Evolutionary conservation across 2,113 vertebrate species (phyloP).

Genomic region (Aythya baeri): DNA sequence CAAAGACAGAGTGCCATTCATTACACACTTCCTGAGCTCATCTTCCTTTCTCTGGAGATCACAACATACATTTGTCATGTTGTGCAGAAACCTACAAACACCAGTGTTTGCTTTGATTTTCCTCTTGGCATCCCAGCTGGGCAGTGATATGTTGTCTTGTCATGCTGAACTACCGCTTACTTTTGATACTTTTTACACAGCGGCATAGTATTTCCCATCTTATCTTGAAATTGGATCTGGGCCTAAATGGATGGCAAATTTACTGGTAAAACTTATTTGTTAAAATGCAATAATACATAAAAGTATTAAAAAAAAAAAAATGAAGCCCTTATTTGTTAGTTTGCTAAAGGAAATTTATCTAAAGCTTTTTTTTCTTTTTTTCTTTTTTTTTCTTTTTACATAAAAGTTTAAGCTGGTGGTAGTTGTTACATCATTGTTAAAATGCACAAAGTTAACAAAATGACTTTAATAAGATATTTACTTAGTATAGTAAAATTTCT

Average conservation of each 20-base stretch:
- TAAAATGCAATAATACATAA: neutral
- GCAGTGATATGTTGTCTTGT: slow-evolving; percentile 17
- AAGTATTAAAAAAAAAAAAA: neutral
- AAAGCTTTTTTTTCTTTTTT: fast-evolving
- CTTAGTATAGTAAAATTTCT: neutral
- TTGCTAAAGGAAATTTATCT: neutral
- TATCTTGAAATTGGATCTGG: neutral
- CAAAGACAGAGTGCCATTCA: neutral
- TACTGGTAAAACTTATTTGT: neutral
- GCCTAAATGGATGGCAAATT: neutral
- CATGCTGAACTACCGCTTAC: neutral
- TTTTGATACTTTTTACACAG: neutral
- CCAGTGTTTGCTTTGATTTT: slow-evolving; percentile 33
- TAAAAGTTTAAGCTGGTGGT: neutral
- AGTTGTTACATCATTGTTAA: neutral
- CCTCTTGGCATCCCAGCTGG: slow-evolving; percentile 23
- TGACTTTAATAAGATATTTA: neutral
- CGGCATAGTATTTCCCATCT: neutral
- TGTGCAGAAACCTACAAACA: neutral
- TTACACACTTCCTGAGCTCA: slow-evolving; percentile 1
- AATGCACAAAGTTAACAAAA: neutral
- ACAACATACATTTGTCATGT: neutral
- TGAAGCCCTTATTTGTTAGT: neutral
- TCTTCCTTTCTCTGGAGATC: slow-evolving; percentile 14
- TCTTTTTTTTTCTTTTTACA: neutral